A percentile compares a stretch with the other conserved stretches of the same genome.
Conservation (phyloP, 92 coral and sea anemone genomes). For the Epizoanthus rinbou region DNA sequence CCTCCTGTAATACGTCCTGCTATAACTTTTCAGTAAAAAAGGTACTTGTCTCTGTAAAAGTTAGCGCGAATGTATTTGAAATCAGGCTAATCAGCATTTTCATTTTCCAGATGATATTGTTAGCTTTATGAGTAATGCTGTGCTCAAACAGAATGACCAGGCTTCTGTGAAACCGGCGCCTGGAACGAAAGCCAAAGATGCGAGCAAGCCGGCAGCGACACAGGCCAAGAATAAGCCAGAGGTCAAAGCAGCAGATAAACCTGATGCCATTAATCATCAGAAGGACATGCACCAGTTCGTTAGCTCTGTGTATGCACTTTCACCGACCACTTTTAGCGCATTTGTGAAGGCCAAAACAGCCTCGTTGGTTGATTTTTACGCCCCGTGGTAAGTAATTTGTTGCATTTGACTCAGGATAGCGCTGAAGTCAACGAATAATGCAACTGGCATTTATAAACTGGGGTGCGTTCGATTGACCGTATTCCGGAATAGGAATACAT, state of each 20-base stretch:
- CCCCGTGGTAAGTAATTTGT: conserved; percentile 25
- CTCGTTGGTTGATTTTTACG: conserved; percentile 30
- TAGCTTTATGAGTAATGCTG: conserved; percentile 37
- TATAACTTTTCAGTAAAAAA: too few species aligned
- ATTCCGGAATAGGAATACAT: too few species aligned
- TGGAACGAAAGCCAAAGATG: background rate
- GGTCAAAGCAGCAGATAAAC: too few species aligned
- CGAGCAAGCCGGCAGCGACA: background rate
- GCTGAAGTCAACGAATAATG: background rate
- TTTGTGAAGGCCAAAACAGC: conserved; percentile 14
- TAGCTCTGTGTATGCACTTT: conserved; percentile 15
- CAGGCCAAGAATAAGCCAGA: too few species aligned
- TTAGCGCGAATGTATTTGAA: too few species aligned
- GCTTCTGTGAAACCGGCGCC: background rate
- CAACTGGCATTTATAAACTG: too few species aligned
- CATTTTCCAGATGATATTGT: conserved; percentile 15
- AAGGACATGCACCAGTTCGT: background rate
- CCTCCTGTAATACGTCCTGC: too few species aligned
- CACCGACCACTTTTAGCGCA: background rate
- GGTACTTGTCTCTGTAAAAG: too few species aligned
- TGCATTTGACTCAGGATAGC: background rate
- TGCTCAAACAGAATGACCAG: conserved; percentile 16
- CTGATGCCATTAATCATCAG: background rate
- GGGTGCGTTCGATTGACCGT: too few species aligned
- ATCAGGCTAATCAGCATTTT: too few species aligned